Evolutionary conservation across 2,888 invertebrate genomes (phyloP), one percentile per base, ranked within the genome.

Genomic region (Chrysopilus asiliformis): DNA sequence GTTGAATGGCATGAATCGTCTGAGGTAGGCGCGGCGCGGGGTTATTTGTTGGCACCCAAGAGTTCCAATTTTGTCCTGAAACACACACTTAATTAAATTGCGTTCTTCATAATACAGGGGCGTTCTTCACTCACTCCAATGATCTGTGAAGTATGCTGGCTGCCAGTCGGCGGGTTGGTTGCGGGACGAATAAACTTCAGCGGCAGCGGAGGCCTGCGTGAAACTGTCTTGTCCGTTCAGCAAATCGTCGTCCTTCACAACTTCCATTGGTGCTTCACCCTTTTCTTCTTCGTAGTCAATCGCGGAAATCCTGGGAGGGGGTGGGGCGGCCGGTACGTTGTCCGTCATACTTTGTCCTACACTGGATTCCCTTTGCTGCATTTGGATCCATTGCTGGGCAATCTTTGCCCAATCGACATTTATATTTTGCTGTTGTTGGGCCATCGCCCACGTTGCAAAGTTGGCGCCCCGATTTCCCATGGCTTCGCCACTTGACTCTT

Each of bases 311-410:
- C 62, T 49, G 6, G 58, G 55, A 1, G 74, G 68, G 4, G 76
- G 74, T 8, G 75, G 72, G 25, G 74, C 71, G 14, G 72, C 70
- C 27, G 68, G 64, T 2, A 26, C 18, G 3, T 26, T 14, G 7
- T 72, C 70, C 28, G 68, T 64, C 12, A 30, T 28, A 13, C 79
- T 75, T 53, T 6, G 7, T 13, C 4, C n/a, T 6, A 13, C 12
- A n/a, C 39, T 34, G 4, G 39, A 40, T 19, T 85, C 84, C 56
- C 90, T 87, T n/a, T n/a, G n/a, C n/a, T n/a, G n/a, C 89, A 90
- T 90, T 58, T 85, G 85, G 49, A 95, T 94, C 94, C 95, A 94
- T 72, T 94, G 93, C 57, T 94, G 91, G 17, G 94, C 94, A 52
- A 95, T 68, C 19, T 87, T 80, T 9, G 93, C 94, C 94, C 95